Conservation (phyloP, 2,797 vertebrate genomes). For the Enteromius mattozi region DNA sequence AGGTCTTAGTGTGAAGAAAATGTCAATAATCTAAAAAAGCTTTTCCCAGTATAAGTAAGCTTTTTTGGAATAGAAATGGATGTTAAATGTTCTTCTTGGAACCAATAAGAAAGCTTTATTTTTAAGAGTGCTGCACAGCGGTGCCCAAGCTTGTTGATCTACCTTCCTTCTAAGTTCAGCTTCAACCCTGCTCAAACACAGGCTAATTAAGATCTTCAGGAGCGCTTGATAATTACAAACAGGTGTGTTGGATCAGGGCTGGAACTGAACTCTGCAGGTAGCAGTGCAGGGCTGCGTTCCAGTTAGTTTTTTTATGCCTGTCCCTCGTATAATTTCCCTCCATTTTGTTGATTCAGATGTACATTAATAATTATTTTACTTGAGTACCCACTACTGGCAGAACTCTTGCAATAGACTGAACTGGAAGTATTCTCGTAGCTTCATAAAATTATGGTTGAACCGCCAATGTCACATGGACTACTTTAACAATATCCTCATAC, state of each 20-base stretch:
- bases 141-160: not conserved
- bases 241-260: not conserved
- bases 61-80: not conserved
- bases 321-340: not conserved
- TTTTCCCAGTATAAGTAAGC: not conserved
- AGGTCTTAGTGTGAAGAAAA: not conserved
- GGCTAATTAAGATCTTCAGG: not conserved
- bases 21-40: not conserved
- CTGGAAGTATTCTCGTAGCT: not conserved
- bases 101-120: no score
- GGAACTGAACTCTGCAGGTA: not conserved
- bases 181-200: not conserved
- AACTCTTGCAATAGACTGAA: not conserved
- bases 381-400: not conserved
- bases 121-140: not conserved
- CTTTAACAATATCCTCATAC: not conserved
- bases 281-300: not conserved
- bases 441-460: not conserved
- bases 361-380: not conserved
- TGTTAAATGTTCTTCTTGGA: not conserved
- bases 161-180: not conserved
- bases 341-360: not conserved
- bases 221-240: not conserved
- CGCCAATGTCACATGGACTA: not conserved
- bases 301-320: not conserved